Evolutionary conservation across 2,888 invertebrate genomes (phyloP), one percentile per base, ranked within the genome.

Genomic region (Hemaris fuciformis): DNA sequence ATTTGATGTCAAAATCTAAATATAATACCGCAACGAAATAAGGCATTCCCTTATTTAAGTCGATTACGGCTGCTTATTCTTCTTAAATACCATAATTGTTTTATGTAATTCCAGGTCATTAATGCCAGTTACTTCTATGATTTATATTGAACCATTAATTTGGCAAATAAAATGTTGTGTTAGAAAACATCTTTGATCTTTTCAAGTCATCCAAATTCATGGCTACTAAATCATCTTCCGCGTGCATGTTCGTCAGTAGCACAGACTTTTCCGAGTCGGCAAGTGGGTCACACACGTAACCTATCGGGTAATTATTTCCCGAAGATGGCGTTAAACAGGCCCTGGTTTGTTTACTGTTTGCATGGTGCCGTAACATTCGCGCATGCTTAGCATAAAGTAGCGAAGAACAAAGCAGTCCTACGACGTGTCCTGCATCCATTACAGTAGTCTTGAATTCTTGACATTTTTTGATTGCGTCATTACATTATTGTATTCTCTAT

Each of bases 241-340:
- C n/a, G 15, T 48, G 5, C 25, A 22, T 13, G 45, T 46, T 23
- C 23, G 13, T 23, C 22, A 10, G 18, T 45, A 45, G 10, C 22
- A 22, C 22, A 23, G 43, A 46, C 22, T 46, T 23, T 58, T 57
- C 46, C 61, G 45, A 62, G 31, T 48, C 41, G 67, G 43, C 10
- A 76, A 75, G 69, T 79, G 58, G 73, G 74, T 66, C 74, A 60
- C 60, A 68, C 72, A 77, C 73, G 73, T 77, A 78, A 79, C 70
- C 56, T 61, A 60, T 69, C 65, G 72, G 69, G 69, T 71, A 67
- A 77, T 79, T 78, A 79, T 76, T 79, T 75, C 67, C 75, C 65
- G 65, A 67, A 74, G 73, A 48, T 10, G 22, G 10, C 4, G 45
- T 45, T 18, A 7, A 48, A 15, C 18, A 67, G 64, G 61, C 57